Conservation (phyloP, 1,140 invertebrate genomes). For the Polypedilum vanderplanki region DNA sequence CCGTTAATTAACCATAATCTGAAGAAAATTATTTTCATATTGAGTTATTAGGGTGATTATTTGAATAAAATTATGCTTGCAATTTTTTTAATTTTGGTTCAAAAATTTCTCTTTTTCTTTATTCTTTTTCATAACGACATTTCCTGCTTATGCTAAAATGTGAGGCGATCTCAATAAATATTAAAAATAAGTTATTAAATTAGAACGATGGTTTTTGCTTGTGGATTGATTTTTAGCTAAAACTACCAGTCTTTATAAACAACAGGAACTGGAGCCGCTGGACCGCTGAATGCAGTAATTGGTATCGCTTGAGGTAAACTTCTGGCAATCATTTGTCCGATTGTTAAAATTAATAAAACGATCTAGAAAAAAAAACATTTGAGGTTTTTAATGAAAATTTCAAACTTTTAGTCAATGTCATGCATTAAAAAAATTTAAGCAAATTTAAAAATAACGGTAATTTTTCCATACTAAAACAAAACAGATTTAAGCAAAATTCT, state of each 20-base stretch:
- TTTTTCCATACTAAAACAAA: background rate
- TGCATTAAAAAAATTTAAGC: too few species aligned
- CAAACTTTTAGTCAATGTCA: too few species aligned
- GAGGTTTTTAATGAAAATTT: background rate
- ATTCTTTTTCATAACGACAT: background rate
- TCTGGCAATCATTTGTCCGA: conserved; percentile 42
- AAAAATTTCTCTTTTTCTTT: conserved; percentile 1
- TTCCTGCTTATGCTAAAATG: background rate
- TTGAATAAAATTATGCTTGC: background rate
- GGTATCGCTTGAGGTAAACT: conserved; percentile 41
- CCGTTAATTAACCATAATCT: background rate
- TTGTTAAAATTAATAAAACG: conserved; percentile 41
- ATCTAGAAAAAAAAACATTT: conserved; percentile 32
- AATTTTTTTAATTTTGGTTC: background rate
- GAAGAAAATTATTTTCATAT: too few species aligned
- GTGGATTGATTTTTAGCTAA: background rate
- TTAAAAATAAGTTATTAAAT: background rate
- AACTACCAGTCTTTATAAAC: background rate
- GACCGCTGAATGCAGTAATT: conserved; percentile 37
- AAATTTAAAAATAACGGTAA: too few species aligned
- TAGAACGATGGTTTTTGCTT: background rate
- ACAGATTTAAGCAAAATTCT: too few species aligned
- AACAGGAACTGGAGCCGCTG: background rate
- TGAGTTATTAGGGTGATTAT: background rate
- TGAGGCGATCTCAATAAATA: background rate